Conservation (phyloP, 2,797 vertebrate genomes). For the Ctenopoma kingsleyae region DNA sequence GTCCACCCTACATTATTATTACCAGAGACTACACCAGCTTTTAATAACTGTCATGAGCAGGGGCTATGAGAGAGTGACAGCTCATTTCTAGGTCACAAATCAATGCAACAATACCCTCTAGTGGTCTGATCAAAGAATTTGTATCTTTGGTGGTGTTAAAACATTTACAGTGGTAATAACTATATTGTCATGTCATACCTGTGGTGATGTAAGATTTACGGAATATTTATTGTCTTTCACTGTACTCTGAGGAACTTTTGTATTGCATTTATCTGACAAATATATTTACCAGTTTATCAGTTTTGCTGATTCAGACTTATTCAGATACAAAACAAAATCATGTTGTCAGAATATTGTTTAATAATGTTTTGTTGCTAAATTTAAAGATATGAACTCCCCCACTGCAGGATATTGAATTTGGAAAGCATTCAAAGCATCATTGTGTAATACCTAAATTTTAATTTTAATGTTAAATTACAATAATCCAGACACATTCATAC, state of each 20-base stretch:
- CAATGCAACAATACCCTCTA: conserved; percentile 46
- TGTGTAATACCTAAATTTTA: background rate
- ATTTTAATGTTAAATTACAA: too few species aligned
- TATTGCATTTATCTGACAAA: too few species aligned
- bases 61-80: fast-evolving
- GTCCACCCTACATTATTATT: background rate
- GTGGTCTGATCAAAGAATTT: conserved; percentile 10
- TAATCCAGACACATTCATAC: background rate
- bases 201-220: background rate
- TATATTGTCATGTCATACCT: background rate
- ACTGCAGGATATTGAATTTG: background rate
- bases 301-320: too few species aligned
- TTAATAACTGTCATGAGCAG: background rate
- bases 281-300: too few species aligned
- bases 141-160: background rate
- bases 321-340: too few species aligned
- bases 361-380: background rate
- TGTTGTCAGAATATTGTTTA: too few species aligned
- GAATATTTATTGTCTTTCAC: too few species aligned
- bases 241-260: too few species aligned
- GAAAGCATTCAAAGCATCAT: background rate
- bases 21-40: background rate
- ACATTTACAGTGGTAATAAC: background rate
- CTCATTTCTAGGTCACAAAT: background rate
- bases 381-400: background rate